Evolutionary conservation across 2,113 vertebrate genomes (phyloP), one percentile per base, ranked within the genome.

Genomic region (Chaetorhynchus papuensis): DNA sequence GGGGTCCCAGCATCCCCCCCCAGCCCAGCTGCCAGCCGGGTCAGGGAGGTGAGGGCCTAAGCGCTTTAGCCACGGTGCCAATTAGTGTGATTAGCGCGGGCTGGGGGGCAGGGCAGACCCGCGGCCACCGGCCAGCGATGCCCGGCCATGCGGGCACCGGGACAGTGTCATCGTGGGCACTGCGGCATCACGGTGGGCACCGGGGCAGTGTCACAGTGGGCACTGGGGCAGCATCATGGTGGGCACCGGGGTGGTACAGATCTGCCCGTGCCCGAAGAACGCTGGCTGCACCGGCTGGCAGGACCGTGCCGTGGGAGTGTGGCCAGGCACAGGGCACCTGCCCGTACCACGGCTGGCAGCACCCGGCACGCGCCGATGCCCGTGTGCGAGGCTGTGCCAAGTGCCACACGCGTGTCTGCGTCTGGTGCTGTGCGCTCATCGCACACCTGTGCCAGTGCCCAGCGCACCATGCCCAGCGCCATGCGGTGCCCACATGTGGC

Each of bases 51-150:
- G 92, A 89, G 65, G 88, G 42, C 93, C 96, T 95, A 96, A 96
- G 96, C 94, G 94, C 96, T 94, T 96, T 96, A 96, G 90, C 93
- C 85, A 72, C 74, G 96, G 96, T 93, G 96, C 85, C 96, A 96
- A 95, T 96, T 96, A 96, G 93, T 4, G 16, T 6, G 94, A 95
- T 96, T 95, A 96, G 57, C 2, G 0, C 10, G 18, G 65, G 56
- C 71, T 59, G 90, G 92, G 92, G 94, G 96, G 94, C 88, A 79
- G 93, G 96, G 86, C 83, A 59, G 78, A 66, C 82, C 85, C 53
- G 1, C 39, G 20, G 78, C 78, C 78, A 52, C 42, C 5, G 3
- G 69, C 45, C 69, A 61, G 61, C 3, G 16, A 68, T 83, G 39
- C 45, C 78, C 39, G n/a, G 61, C 41, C 54, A 13, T 5, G 47